Conservation (phyloP, 2,888 invertebrate genomes). For the Harmothoe impar region DNA sequence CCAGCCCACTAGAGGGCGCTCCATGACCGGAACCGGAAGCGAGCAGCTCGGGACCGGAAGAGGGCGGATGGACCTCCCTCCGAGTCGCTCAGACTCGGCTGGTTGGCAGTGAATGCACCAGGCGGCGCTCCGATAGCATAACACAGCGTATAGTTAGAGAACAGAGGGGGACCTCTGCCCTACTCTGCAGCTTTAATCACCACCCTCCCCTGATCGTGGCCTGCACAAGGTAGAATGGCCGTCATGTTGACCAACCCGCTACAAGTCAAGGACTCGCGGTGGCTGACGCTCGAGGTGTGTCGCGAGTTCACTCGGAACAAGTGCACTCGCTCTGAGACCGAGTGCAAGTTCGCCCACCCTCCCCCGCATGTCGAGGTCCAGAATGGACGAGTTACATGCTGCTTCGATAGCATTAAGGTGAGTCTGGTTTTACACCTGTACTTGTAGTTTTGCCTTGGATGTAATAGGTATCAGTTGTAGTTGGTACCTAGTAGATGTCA, state of each 20-base stretch:
- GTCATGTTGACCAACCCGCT: constrained; percentile 52
- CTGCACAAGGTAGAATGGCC: not conserved
- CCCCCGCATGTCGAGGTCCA: constrained; percentile 99
- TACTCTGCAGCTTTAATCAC: not conserved
- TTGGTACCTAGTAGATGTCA: too few species aligned
- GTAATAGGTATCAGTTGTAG: too few species aligned
- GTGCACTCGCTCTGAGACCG: constrained; percentile 97
- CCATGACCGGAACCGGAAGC: constrained; percentile 2
- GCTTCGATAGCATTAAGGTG: constrained; percentile 99
- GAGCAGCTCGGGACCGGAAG: not conserved
- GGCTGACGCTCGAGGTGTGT: constrained; percentile 98
- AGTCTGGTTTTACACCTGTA: constrained; percentile 80
- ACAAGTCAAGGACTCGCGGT: constrained; percentile 94
- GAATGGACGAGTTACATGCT: constrained; percentile 99
- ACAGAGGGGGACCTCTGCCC: too few species aligned
- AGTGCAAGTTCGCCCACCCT: constrained; percentile 99
- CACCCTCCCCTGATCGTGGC: not conserved
- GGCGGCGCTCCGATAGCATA: not conserved
- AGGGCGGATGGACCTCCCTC: not conserved
- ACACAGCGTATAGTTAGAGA: not conserved
- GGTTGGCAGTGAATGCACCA: not conserved
- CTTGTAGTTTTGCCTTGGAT: not conserved
- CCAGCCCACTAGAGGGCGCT: not conserved
- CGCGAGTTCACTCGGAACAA: constrained; percentile 98
- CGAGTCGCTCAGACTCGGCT: constrained; percentile 16